Base-by-base conservation (phyloP, 92 coral and sea anemone genomes). In the Montipora capitata region DNA sequence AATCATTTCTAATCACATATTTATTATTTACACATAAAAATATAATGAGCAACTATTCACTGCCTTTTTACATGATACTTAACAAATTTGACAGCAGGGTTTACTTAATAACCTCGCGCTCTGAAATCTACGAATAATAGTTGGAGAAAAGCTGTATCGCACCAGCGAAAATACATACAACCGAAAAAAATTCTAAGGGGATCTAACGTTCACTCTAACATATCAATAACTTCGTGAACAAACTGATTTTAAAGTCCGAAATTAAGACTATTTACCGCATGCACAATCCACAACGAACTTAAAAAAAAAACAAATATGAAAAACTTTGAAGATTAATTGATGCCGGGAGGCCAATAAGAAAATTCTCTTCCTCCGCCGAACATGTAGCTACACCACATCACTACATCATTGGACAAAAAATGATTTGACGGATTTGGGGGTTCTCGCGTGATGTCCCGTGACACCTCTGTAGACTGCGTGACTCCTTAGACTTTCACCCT, bases 21-120 rank as follows among this genome's bases (percentile, higher is more conserved):
- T 85, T 77, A 68, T 88, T 89, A 90, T 90, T 85, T 90, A 90
- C 94, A 90, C 90, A 85, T 90, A 84, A 90, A 90, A 90, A 90
- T 90, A 90, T 80, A 90, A 76, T 35, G 70, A 85, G 83, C 77
- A 81, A 68, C 68, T 45, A 20, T 59, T 10, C 42, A 68, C 66
- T 81, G 77, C 85, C 76, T 69, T 69, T 73, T 81, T 49, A 69
- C 85, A 81, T 40, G 68, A 81, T 81, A 81, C 68, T 56, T 51
- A 52, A 81, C 85, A 81, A 81, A 67, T 80, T 38, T 80, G 85
- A 12, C 64, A 51, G 51, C 76, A 16, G 54, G 40, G 52, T 52
- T 74, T 80, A 38, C 48, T n/a, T 20, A 27, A 27, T 27, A 27
- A 27, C 35, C 81, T 78, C 45, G 43, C 35, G 64, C 84, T 64